Evolutionary conservation across 2,113 vertebrate genomes (phyloP).

Genomic region (Lucifuga dentata): DNA sequence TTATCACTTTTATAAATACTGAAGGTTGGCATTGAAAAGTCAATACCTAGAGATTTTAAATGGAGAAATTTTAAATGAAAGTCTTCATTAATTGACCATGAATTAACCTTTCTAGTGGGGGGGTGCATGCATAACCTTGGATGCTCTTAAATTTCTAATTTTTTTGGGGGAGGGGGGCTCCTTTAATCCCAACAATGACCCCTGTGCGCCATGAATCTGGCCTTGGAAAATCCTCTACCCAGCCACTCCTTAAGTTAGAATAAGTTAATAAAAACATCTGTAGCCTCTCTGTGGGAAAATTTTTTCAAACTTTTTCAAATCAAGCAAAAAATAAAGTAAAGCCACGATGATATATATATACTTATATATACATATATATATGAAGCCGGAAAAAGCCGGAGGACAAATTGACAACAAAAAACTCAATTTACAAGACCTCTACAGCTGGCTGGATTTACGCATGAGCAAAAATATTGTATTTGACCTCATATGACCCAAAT

Average conservation of each 20-base stretch:
- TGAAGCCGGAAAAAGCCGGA: constrained; percentile 34
- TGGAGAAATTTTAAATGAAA: too few relatives aligned
- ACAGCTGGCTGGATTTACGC: constrained; percentile 62
- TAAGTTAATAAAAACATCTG: constrained; percentile 50
- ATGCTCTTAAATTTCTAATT: too few relatives aligned
- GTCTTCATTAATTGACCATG: too few relatives aligned
- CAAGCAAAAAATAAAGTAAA: constrained; percentile 40
- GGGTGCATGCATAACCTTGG: neutral
- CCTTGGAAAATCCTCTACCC: constrained; percentile 15
- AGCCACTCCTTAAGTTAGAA: constrained; percentile 30
- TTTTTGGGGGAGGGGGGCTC: neutral
- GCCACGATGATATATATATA: too few relatives aligned
- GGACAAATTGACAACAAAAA: constrained; percentile 22
- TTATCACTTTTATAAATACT: neutral
- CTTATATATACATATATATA: too few relatives aligned
- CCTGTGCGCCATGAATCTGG: constrained; percentile 11
- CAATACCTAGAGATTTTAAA: too few relatives aligned
- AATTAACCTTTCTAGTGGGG: neutral
- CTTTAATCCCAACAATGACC: constrained; percentile 5
- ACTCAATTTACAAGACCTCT: constrained; percentile 52
- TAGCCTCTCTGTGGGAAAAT: constrained; percentile 35
- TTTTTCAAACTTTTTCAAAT: constrained; percentile 43
- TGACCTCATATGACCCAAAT: constrained; percentile 44
- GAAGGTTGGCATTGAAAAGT: neutral
- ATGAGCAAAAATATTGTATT: constrained; percentile 25